A percentile compares a stretch with the other conserved stretches of the same genome.
These are phyloP conservation scores for Pantelozetes paolii DNA, from an alignment of 2,888 invertebrate genomes.

Conservation along the genomic window DNA sequence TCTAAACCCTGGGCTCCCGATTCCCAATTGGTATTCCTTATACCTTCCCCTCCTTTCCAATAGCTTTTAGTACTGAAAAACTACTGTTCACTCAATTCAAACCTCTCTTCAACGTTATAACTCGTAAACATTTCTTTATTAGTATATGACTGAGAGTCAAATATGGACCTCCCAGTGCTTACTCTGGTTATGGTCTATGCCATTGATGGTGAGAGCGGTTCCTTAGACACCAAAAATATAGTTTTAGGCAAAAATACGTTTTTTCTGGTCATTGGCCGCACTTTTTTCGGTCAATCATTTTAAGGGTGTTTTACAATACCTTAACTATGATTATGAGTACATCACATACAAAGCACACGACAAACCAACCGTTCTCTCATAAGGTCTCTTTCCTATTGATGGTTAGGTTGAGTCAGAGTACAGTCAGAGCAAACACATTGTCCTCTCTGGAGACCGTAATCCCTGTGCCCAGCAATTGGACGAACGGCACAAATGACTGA, in stretches of 20 bases:
- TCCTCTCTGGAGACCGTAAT: neutral
- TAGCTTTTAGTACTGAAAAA: neutral
- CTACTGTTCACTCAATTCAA: neutral
- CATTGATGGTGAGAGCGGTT: too few species aligned
- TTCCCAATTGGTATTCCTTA: neutral
- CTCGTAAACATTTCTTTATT: constrained; percentile 14
- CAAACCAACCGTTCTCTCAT: too few species aligned
- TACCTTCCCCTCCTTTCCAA: neutral
- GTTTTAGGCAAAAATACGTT: too few species aligned
- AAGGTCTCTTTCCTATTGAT: too few species aligned
- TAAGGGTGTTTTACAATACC: neutral
- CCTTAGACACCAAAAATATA: too few species aligned
- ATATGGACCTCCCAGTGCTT: neutral
- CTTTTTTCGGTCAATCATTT: constrained; percentile 1
- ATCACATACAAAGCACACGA: neutral
- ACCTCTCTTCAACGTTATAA: neutral
- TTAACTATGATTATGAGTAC: neutral
- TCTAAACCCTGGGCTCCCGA: neutral
- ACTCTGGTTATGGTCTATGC: too few species aligned
- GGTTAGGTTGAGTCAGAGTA: neutral
- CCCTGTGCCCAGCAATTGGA: neutral
- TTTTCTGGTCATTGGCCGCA: neutral
- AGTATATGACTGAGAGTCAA: constrained; percentile 8
- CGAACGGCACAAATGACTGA: neutral
- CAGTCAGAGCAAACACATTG: neutral